Conservation (phyloP, 2,797 vertebrate species). For the Acanthis flammea region DNA sequence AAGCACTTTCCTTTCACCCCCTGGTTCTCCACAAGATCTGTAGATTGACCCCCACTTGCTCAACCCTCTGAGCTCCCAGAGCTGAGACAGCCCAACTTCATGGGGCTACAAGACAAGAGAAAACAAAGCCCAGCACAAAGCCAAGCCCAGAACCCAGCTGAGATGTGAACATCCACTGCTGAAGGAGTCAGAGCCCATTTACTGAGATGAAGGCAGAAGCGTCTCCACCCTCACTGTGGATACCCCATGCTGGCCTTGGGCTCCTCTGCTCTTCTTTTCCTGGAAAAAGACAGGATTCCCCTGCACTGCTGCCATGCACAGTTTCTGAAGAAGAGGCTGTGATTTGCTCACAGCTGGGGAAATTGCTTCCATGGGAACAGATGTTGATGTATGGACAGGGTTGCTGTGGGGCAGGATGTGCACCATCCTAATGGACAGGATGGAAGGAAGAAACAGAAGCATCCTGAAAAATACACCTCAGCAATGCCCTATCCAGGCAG, state of each 20-base stretch:
- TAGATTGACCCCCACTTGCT: background rate
- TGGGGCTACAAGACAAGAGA: background rate
- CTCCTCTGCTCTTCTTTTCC: background rate
- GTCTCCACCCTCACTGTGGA: background rate
- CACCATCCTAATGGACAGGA: conserved; percentile 18
- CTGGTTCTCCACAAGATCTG: background rate
- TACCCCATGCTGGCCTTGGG: background rate
- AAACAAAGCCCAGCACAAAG: conserved; percentile 19
- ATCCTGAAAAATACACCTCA: conserved; percentile 42
- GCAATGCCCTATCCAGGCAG: conserved; percentile 65
- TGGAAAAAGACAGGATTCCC: background rate
- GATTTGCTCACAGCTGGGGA: background rate
- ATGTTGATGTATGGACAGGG: accelerated
- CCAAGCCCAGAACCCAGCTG: conserved; percentile 26
- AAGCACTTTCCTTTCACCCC: background rate
- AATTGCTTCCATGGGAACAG: background rate
- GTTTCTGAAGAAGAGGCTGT: background rate
- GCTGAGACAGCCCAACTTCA: background rate
- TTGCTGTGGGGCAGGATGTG: background rate
- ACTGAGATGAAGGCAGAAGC: background rate
- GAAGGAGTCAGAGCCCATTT: background rate
- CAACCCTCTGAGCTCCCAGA: background rate
- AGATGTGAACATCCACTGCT: background rate
- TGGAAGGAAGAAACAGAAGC: conserved; percentile 29
- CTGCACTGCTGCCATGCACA: accelerated